Evolutionary conservation across 2,797 vertebrate species (phyloP).

Genomic region (Danio tinwini): DNA sequence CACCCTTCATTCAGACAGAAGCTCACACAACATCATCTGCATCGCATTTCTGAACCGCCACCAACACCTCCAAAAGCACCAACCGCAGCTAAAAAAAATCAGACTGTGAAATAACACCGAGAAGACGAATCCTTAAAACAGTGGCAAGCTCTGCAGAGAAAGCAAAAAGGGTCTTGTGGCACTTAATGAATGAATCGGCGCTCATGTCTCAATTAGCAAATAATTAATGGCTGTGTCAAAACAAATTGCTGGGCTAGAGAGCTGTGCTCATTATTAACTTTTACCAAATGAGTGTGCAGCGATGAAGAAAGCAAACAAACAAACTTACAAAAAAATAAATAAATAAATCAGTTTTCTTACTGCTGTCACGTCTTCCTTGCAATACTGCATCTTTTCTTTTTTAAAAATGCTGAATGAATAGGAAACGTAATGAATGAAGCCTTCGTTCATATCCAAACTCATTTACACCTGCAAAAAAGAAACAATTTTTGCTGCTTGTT

Average conservation of each 20-base stretch:
- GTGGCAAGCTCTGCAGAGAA: conserved; percentile 54
- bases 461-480: no score
- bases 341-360: conserved; percentile 8
- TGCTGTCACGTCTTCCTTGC: neutral
- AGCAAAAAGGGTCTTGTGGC: conserved; percentile 58
- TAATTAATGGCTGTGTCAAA: conserved; percentile 72
- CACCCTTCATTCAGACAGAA: conserved; percentile 42
- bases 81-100: neutral
- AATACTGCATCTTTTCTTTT: no score
- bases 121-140: conserved; percentile 22
- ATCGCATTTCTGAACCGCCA: neutral
- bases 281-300: conserved; percentile 59
- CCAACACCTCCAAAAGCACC: no score
- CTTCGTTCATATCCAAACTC: no score
- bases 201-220: conserved; percentile 71
- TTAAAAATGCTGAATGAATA: no score
- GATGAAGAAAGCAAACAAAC: conserved; percentile 57
- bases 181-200: conserved; percentile 66
- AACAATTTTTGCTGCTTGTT: no score
- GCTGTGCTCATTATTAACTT: conserved; percentile 68
- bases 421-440: no score
- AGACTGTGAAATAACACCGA: neutral
- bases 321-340: conserved; percentile 34
- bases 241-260: conserved; percentile 68
- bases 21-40: no score